phyloP scores from a whole-genome alignment of 2,888 invertebrate genomes.

The Caenorhabditis imperialis region DNA sequence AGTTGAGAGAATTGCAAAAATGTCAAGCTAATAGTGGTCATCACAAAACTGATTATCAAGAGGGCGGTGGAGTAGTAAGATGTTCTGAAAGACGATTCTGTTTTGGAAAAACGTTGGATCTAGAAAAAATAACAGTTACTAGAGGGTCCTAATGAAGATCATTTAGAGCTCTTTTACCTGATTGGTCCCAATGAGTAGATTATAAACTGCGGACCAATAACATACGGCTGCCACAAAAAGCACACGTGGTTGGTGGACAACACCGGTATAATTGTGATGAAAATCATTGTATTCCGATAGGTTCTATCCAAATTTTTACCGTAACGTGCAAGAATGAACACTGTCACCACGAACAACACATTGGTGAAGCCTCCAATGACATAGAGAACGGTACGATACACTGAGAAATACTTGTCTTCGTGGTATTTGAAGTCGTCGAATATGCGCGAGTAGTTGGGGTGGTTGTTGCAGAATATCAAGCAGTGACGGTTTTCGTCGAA shows the following conservation, averaged over 20 bases:
- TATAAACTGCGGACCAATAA: slow-evolving; percentile 23
- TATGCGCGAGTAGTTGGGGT: neutral
- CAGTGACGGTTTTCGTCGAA: slow-evolving; percentile 28
- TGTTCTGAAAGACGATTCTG: slow-evolving; percentile 4
- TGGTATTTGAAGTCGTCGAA: slow-evolving; percentile 27
- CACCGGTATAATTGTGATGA: slow-evolving; percentile 24
- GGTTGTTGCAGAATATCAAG: slow-evolving; percentile 17
- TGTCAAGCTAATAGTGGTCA: slow-evolving; percentile 8
- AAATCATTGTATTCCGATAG: slow-evolving; percentile 22
- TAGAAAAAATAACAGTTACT: too few species aligned
- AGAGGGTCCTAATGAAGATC: neutral
- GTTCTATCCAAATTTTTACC: slow-evolving; percentile 3
- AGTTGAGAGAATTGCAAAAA: slow-evolving; percentile 23
- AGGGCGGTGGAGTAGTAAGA: slow-evolving; percentile 4
- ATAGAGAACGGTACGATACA: slow-evolving; percentile 5
- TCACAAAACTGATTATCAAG: neutral
- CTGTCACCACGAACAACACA: slow-evolving; percentile 16
- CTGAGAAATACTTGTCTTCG: slow-evolving; percentile 11
- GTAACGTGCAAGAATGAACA: slow-evolving; percentile 15
- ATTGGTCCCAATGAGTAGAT: slow-evolving; percentile 17
- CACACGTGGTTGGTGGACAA: slow-evolving; percentile 30
- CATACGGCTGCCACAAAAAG: slow-evolving; percentile 30
- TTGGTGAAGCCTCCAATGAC: slow-evolving; percentile 18
- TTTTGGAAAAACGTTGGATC: too few species aligned
- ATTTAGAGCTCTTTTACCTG: neutral